Percentiles rank a stretch among this genome's conserved stretches.
Evolutionary conservation across 2,797 vertebrate species (phyloP).

Genomic region (Arnoldichthys spilopterus): DNA sequence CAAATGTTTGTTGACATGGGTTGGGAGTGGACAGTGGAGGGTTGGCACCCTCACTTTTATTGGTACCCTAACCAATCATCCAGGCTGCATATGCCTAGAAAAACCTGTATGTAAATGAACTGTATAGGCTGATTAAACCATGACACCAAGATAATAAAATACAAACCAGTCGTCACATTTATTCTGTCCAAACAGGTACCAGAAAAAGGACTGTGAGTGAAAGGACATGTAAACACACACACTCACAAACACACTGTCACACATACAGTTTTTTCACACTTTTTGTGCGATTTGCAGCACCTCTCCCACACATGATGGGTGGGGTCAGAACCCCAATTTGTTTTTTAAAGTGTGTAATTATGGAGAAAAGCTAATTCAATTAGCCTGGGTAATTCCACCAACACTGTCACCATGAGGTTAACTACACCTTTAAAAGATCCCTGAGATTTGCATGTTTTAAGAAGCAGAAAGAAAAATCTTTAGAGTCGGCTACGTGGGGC

Average conservation of each 20-base stretch:
- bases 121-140: neutral
- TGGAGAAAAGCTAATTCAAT: conserved; percentile 31
- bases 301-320: conserved; percentile 8
- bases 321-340: conserved; percentile 27
- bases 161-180: conserved; percentile 5
- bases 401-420: conserved; percentile 4
- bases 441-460: neutral
- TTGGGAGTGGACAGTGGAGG: too few species aligned
- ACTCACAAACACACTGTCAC: neutral
- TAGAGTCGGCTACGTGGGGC: neutral
- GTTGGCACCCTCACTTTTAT: too few species aligned
- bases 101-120: neutral
- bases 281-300: neutral
- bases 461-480: neutral
- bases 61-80: too few species aligned
- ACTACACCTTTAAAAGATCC: conserved; percentile 22
- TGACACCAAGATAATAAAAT: neutral
- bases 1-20: too few species aligned
- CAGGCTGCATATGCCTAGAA: too few species aligned
- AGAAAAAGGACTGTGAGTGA: too few species aligned
- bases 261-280: neutral
- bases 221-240: neutral
- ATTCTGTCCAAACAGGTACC: neutral
- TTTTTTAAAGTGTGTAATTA: conserved; percentile 18
- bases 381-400: conserved; percentile 11